Percentiles rank a stretch among this genome's conserved stretches.
These are phyloP conservation scores for Ophraella communa DNA, from an alignment of 2,888 invertebrate genomes.

Conservation along the genomic window DNA sequence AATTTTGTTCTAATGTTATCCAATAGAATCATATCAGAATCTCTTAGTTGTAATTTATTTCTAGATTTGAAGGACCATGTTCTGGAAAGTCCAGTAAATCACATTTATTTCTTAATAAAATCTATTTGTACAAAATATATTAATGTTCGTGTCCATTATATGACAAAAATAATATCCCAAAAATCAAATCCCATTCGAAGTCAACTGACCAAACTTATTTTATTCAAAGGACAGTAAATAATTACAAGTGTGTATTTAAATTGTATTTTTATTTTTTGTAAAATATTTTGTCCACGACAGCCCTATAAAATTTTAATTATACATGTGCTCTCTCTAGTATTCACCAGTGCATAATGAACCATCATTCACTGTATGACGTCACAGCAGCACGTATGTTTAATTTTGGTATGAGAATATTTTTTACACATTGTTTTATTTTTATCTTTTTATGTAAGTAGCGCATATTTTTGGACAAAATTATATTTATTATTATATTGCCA, in stretches of 20 bases:
- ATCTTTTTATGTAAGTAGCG: no score
- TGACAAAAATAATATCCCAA: background rate
- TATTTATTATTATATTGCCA: no score
- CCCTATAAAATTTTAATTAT: no score
- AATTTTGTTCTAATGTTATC: background rate
- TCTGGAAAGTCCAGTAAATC: background rate
- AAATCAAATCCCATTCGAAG: background rate
- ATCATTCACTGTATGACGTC: no score
- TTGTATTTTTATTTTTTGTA: no score
- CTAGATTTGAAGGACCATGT: background rate
- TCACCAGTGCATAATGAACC: no score
- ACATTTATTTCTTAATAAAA: background rate
- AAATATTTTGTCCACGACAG: no score
- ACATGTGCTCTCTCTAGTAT: no score
- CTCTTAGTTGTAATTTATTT: background rate
- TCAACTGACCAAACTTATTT: background rate
- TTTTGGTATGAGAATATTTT: no score
- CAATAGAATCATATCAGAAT: background rate
- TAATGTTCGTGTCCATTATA: background rate
- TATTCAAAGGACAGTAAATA: background rate
- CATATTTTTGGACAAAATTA: no score
- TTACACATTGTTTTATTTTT: no score
- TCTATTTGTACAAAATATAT: background rate
- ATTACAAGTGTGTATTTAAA: background rate
- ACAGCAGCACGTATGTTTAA: no score